phyloP scores from a whole-genome alignment of 1,140 invertebrate species.

The Coptotermes formosanus region DNA sequence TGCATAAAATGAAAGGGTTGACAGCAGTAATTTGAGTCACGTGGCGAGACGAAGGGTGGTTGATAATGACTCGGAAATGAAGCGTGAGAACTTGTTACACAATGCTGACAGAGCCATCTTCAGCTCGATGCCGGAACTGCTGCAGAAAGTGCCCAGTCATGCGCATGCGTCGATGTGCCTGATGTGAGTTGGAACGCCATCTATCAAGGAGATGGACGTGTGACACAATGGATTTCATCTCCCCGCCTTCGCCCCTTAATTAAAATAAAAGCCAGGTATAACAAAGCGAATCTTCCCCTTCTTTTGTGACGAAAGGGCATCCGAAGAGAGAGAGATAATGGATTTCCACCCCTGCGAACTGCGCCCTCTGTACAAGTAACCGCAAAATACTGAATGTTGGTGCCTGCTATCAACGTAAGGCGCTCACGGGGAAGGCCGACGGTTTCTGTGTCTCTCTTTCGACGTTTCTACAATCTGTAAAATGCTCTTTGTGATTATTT shows the following conservation, averaged over 20 bases:
- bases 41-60: background rate
- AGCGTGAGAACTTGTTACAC: background rate
- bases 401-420: background rate
- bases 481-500: no score
- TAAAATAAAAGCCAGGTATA: constrained; percentile 28
- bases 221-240: background rate
- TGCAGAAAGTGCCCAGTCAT: background rate
- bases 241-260: constrained; percentile 4
- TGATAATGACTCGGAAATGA: constrained; percentile 13
- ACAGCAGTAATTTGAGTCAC: constrained; percentile 15
- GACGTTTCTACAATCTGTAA: no score
- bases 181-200: background rate
- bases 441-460: no score
- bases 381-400: background rate
- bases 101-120: background rate
- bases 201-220: constrained; percentile 13
- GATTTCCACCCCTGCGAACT: constrained; percentile 20
- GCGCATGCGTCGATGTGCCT: background rate
- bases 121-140: background rate
- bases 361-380: background rate
- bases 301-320: constrained; percentile 7
- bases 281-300: constrained; percentile 16
- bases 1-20: constrained; percentile 8
- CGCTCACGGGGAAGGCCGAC: background rate
- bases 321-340: constrained; percentile 4